Percentiles rank a stretch among this genome's conserved stretches.
These are phyloP conservation scores for Herpetotheres cachinnans DNA, from an alignment of 2,113 vertebrate species.

Conservation along the genomic window DNA sequence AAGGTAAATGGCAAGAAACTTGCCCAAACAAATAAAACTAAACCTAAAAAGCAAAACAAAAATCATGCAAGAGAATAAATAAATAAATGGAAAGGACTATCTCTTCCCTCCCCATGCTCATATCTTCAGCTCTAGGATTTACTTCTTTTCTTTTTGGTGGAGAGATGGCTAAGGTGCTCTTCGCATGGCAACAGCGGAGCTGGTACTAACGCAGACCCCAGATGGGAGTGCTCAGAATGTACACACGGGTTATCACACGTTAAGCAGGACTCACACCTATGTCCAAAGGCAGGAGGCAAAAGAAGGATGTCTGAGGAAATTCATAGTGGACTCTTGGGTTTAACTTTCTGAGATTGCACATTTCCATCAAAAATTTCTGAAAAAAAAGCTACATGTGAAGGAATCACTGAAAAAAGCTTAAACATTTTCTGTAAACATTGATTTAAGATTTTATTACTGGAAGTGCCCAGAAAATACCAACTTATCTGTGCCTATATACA, in stretches of 20 bases:
- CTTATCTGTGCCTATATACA: neutral
- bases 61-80: neutral
- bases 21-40: slow-evolving; percentile 57
- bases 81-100: neutral
- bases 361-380: neutral
- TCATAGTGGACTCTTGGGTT: neutral
- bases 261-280: neutral
- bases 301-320: neutral
- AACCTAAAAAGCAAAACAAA: neutral
- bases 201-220: neutral
- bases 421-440: neutral
- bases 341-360: neutral
- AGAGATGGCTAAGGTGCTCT: slow-evolving; percentile 27
- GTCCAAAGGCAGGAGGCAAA: neutral
- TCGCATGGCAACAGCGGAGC: slow-evolving; percentile 9
- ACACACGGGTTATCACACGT: neutral
- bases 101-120: neutral
- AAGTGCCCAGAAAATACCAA: slow-evolving; percentile 7
- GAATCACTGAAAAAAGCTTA: neutral
- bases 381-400: neutral
- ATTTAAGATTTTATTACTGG: neutral
- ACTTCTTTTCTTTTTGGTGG: neutral
- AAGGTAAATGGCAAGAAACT: slow-evolving; percentile 77
- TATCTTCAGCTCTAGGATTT: neutral
- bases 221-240: neutral